Conservation (phyloP, 2,113 vertebrate species). For the Amphiprion percula region DNA sequence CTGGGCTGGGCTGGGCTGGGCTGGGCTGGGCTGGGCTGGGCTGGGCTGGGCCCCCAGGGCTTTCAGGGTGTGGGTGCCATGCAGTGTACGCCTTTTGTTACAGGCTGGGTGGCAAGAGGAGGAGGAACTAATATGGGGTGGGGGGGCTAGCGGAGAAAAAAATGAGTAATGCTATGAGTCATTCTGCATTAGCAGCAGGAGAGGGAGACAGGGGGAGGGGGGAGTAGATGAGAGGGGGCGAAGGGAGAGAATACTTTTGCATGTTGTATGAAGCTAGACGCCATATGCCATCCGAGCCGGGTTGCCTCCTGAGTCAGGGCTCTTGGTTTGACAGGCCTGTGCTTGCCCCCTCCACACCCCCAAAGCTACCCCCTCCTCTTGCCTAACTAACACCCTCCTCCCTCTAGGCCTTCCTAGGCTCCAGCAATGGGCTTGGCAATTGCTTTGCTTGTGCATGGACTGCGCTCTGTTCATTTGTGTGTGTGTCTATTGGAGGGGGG, state of each 20-base stretch:
- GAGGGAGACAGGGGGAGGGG: constrained; percentile 66
- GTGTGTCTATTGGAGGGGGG: constrained; percentile 67
- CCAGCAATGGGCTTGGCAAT: constrained; percentile 65
- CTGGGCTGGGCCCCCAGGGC: constrained; percentile 72
- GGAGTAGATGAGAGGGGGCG: constrained; percentile 56
- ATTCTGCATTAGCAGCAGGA: constrained; percentile 93
- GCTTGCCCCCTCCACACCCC: constrained; percentile 89
- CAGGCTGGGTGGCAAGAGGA: constrained; percentile 76
- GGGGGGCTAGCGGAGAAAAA: constrained; percentile 48
- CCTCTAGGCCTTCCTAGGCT: constrained; percentile 57
- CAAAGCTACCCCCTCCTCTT: constrained; percentile 67
- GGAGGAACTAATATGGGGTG: constrained; percentile 61
- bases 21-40: constrained; percentile 63
- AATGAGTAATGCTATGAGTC: constrained; percentile 99
- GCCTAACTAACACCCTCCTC: constrained; percentile 84
- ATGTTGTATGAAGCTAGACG: constrained; percentile 99
- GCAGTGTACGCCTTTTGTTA: constrained; percentile 85
- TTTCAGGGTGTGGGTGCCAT: constrained; percentile 89
- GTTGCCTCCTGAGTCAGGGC: constrained; percentile 92
- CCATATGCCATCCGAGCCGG: constrained; percentile 98
- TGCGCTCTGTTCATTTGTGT: constrained; percentile 51
- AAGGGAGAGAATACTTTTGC: constrained; percentile 94
- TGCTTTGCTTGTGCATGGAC: constrained; percentile 69
- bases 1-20: constrained; percentile 62
- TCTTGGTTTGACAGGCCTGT: constrained; percentile 90